These are phyloP conservation scores for Anthrax anthrax DNA, from an alignment of 2,888 invertebrate genomes.

Conservation along the genomic window DNA sequence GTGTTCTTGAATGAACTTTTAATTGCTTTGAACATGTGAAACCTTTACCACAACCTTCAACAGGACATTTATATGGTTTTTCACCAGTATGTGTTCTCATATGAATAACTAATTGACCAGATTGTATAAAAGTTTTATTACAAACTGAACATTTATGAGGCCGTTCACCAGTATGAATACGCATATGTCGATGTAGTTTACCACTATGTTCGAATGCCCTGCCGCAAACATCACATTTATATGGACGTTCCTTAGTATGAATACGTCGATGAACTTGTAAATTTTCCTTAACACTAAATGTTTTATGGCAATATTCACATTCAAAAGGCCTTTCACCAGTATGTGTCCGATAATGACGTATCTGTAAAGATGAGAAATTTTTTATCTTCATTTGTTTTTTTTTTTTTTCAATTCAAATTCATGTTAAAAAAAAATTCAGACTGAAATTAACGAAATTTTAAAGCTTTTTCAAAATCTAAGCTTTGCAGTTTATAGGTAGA, in stretches of 20 bases:
- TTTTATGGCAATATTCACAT: constrained; percentile 84
- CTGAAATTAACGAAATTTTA: background rate
- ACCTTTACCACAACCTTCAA: constrained; percentile 73
- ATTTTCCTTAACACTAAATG: constrained; percentile 86
- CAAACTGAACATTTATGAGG: constrained; percentile 82
- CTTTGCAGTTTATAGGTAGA: too few species aligned
- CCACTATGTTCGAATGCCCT: constrained; percentile 85
- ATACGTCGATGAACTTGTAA: constrained; percentile 78
- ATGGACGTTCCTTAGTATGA: constrained; percentile 83
- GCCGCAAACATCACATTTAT: constrained; percentile 76
- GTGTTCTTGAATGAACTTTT: constrained; percentile 81
- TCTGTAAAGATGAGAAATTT: constrained; percentile 18
- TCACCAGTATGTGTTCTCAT: constrained; percentile 78
- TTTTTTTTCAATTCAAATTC: too few species aligned
- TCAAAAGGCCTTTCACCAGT: constrained; percentile 84
- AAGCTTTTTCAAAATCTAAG: background rate
- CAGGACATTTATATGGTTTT: constrained; percentile 72
- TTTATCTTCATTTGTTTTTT: too few species aligned
- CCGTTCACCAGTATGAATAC: constrained; percentile 77
- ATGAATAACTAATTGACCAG: constrained; percentile 81
- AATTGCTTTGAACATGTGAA: constrained; percentile 86
- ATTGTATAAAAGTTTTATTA: constrained; percentile 80
- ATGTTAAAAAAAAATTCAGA: too few species aligned
- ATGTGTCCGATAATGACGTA: constrained; percentile 75
- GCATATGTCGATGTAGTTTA: constrained; percentile 77